phyloP scores from a whole-genome alignment of 2,113 vertebrate genomes.

The Seriola quinqueradiata region DNA sequence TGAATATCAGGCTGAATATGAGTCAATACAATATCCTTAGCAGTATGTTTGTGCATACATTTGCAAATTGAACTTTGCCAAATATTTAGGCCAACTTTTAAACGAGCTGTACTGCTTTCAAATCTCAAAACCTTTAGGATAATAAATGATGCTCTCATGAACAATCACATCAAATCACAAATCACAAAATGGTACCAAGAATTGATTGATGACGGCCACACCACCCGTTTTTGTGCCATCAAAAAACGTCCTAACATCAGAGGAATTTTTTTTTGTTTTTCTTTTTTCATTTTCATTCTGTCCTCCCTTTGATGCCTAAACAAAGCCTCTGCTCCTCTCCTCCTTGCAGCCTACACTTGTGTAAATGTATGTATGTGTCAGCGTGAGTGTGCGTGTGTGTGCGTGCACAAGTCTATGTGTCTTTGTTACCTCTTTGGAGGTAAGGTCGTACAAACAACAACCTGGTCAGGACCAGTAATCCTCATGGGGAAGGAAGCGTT shows the following conservation, averaged over 20 bases:
- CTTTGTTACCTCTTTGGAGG: too few species aligned
- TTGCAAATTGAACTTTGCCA: not conserved
- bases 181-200: not conserved
- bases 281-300: not conserved
- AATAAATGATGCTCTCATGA: not conserved
- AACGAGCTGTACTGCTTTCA: not conserved
- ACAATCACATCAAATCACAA: not conserved
- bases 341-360: constrained; percentile 38
- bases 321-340: not conserved
- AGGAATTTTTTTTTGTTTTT: not conserved
- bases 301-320: not conserved
- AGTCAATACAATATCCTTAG: not conserved
- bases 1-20: not conserved
- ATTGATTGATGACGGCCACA: not conserved
- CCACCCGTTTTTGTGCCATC: not conserved
- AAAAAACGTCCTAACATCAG: not conserved
- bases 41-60: not conserved
- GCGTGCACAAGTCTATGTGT: too few species aligned
- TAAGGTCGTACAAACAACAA: too few species aligned
- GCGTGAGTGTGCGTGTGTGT: too few species aligned
- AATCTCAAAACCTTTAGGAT: not conserved
- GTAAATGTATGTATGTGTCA: not conserved
- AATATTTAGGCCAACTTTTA: not conserved
- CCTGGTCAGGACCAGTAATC: too few species aligned
- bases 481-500: too few species aligned